Evolutionary conservation across 2,113 vertebrate genomes (phyloP), one percentile per base, ranked within the genome.

Genomic region (Tachysurus vachellii): DNA sequence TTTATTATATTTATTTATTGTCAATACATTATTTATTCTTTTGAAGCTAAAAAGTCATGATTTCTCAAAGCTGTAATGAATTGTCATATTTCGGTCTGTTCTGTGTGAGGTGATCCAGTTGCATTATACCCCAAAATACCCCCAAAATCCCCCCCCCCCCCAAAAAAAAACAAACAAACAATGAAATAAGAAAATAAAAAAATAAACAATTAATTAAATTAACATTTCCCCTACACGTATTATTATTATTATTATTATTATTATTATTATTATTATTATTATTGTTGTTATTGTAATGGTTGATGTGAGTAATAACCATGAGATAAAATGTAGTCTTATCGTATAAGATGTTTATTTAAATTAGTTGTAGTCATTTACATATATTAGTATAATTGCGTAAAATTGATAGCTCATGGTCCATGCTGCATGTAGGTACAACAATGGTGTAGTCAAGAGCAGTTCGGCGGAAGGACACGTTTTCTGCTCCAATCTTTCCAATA

Each of bases 381-480:
- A 8, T 21, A 4, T 68, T 36, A 68, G 21, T 26, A 70, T 59
- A 86, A 47, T 14, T 61, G 56, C 17, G 62, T 44, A 23, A 2
- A 50, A 56, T n/a, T 44, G 13, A 56, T 61, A 23, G 21, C 76
- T 59, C 26, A 16, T 85, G 12, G 2, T 75, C 68, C 68, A 66
- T n/a, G 21, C 26, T 54, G 28, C 73, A 59, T 57, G 26, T 50
- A 16, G 19, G 44, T 66, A 54, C 23, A 50, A 42, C 42, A 53
- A 44, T 31, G 42, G 31, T 42, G 21, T 16, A 64, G 50, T 28
- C 36, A 80, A 57, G n/a, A 57, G 6, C 11, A 21, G n/a, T 21
- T 64, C 79, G 83, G 88, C 89, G 85, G 89, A 91, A 89, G 91
- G 87, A 93, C 81, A 91, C 89, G 36, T 14, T 36, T 53, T 50